Conservation (phyloP, 1,140 invertebrate genomes). For the Sogatella furcifera region DNA sequence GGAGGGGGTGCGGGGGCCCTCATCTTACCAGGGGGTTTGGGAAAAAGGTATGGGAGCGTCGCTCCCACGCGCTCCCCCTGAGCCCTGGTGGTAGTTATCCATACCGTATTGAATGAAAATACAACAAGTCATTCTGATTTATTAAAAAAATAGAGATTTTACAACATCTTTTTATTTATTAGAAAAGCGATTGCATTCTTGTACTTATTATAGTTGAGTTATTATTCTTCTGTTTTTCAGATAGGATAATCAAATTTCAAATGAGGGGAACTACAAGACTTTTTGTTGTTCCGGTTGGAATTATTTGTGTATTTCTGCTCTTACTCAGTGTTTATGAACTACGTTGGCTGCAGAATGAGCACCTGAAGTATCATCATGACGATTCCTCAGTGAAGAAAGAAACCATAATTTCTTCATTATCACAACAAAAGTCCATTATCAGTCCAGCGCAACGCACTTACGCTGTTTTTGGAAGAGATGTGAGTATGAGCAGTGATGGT, state of each 20-base stretch:
- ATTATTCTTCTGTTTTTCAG: neutral
- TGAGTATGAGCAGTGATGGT: conserved; percentile 7
- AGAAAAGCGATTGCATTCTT: neutral
- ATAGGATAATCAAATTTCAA: neutral
- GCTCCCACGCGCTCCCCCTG: too few relatives aligned
- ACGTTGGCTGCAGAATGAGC: conserved; percentile 18
- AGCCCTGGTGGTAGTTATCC: too few relatives aligned
- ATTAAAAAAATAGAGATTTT: too few relatives aligned
- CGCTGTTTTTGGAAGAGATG: conserved; percentile 15
- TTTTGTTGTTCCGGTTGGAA: conserved; percentile 9
- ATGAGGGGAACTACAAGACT: neutral
- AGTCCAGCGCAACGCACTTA: conserved; percentile 7
- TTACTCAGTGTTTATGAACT: conserved; percentile 20
- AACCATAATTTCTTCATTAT: neutral
- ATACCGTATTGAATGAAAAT: too few relatives aligned
- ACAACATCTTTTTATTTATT: too few relatives aligned
- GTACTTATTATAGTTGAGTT: neutral
- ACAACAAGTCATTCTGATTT: too few relatives aligned
- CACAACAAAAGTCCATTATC: neutral
- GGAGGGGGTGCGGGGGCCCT: too few relatives aligned
- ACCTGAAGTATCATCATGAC: conserved; percentile 20
- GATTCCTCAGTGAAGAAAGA: neutral
- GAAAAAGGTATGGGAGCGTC: too few relatives aligned
- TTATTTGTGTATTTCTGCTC: conserved; percentile 16
- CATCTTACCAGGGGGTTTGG: too few relatives aligned